A percentile compares a stretch with the other conserved stretches of the same genome.
phyloP scores from a whole-genome alignment of 2,888 invertebrate species.

The Vandiemenella viatica region DNA sequence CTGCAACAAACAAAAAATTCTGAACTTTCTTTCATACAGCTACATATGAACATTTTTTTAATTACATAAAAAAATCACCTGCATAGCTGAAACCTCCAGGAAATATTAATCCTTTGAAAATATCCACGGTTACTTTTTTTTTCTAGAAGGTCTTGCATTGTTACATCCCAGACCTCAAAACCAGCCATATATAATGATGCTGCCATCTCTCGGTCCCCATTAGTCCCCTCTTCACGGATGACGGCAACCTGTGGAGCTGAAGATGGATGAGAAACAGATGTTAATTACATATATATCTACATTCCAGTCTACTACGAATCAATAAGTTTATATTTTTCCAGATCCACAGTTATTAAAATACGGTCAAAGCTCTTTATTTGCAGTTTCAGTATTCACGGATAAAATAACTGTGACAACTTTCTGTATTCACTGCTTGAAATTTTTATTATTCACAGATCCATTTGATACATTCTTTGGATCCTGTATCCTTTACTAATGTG shows the following conservation, averaged over 20 bases:
- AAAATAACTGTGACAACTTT: too few species aligned
- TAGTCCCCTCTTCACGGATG: slow-evolving; percentile 89
- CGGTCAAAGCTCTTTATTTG: too few species aligned
- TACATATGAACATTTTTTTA: neutral
- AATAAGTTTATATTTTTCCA: too few species aligned
- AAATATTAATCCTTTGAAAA: slow-evolving; percentile 80
- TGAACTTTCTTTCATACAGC: neutral
- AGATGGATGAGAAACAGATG: slow-evolving; percentile 3
- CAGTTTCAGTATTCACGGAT: too few species aligned
- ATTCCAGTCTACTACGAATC: too few species aligned
- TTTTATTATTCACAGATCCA: too few species aligned
- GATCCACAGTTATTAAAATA: too few species aligned
- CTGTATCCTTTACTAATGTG: too few species aligned
- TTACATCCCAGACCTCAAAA: slow-evolving; percentile 75
- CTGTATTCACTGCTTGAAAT: too few species aligned
- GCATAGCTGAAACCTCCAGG: slow-evolving; percentile 99
- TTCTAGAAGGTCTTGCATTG: slow-evolving; percentile 76
- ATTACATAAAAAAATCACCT: slow-evolving; percentile 35
- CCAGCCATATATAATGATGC: slow-evolving; percentile 74
- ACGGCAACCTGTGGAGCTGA: slow-evolving; percentile 58
- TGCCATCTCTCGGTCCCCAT: slow-evolving; percentile 97
- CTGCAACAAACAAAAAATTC: slow-evolving; percentile 30
- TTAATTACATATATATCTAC: too few species aligned
- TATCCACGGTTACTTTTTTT: slow-evolving; percentile 54
- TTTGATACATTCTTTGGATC: too few species aligned